phyloP scores from a whole-genome alignment of 2,113 vertebrate species.

The Hymenochirus boettgeri region DNA sequence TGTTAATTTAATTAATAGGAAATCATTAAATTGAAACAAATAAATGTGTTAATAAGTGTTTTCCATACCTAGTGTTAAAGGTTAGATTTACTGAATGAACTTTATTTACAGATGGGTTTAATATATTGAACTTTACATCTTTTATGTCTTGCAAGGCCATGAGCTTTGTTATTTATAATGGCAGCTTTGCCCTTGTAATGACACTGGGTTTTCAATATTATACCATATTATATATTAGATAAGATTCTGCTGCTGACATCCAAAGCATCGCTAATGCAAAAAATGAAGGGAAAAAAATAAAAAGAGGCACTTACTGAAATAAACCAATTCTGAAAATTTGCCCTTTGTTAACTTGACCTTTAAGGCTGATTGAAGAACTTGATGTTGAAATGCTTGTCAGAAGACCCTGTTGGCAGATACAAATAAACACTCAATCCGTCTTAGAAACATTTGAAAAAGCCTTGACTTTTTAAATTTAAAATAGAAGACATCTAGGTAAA shows the following conservation, averaged over 20 bases:
- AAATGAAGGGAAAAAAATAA: not conserved
- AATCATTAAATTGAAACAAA: too few species aligned
- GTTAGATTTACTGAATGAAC: too few species aligned
- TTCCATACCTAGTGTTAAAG: too few species aligned
- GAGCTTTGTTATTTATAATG: too few species aligned
- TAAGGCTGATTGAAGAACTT: not conserved
- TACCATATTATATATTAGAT: not conserved
- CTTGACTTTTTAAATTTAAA: not conserved
- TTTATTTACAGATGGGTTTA: too few species aligned
- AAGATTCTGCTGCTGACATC: not conserved
- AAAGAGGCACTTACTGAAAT: conserved; percentile 1
- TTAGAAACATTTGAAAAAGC: not conserved
- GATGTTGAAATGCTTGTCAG: conserved; percentile 1
- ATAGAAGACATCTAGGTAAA: not conserved
- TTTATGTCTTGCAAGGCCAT: too few species aligned
- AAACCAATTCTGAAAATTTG: not conserved
- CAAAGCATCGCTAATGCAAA: not conserved
- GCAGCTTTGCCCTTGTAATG: not conserved
- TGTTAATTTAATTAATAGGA: too few species aligned
- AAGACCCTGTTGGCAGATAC: not conserved
- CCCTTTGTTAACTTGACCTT: conserved; percentile 3
- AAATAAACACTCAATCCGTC: conserved; percentile 1
- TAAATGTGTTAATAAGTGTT: too few species aligned
- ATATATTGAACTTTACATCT: too few species aligned
- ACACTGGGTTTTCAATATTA: not conserved